phyloP scores from a whole-genome alignment of 1,140 invertebrate genomes.

The Propsilocerus akamusi region DNA sequence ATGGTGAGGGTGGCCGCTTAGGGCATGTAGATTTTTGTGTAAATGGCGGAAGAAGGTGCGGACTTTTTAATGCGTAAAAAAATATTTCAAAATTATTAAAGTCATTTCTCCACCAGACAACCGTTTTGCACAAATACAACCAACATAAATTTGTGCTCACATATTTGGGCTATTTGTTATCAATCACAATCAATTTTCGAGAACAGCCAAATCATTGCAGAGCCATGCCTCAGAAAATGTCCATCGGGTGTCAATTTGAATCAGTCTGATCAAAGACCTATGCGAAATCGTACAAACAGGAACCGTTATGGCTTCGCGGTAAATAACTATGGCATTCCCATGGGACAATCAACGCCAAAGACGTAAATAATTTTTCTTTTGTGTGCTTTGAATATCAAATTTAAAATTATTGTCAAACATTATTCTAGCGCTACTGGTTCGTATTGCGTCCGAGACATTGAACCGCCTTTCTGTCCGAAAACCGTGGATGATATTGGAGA shows the following conservation, averaged over 20 bases:
- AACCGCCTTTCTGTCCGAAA: constrained; percentile 46
- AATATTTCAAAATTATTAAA: neutral
- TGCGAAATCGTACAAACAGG: constrained; percentile 14
- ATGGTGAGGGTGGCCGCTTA: constrained; percentile 43
- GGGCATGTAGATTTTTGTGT: constrained; percentile 59
- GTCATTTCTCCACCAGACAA: constrained; percentile 23
- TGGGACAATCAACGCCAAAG: constrained; percentile 37
- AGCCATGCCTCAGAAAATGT: constrained; percentile 32
- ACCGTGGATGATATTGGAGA: constrained; percentile 33
- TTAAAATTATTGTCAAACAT: neutral
- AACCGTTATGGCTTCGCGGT: neutral
- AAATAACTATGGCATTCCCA: constrained; percentile 18
- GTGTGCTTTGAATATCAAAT: neutral
- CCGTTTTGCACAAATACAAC: constrained; percentile 49
- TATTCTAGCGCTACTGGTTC: constrained; percentile 36
- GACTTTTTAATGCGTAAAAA: neutral
- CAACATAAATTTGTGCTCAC: constrained; percentile 31
- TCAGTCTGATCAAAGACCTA: neutral
- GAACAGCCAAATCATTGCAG: constrained; percentile 18
- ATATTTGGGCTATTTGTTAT: constrained; percentile 31
- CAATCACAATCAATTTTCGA: constrained; percentile 30
- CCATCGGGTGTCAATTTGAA: constrained; percentile 16
- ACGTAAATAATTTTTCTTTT: constrained; percentile 17
- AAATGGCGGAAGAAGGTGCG: constrained; percentile 38
- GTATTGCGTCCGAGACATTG: constrained; percentile 37